These are phyloP conservation scores for Oncorhynchus gorbuscha DNA, from an alignment of 2,113 vertebrate genomes.

Conservation along the genomic window DNA sequence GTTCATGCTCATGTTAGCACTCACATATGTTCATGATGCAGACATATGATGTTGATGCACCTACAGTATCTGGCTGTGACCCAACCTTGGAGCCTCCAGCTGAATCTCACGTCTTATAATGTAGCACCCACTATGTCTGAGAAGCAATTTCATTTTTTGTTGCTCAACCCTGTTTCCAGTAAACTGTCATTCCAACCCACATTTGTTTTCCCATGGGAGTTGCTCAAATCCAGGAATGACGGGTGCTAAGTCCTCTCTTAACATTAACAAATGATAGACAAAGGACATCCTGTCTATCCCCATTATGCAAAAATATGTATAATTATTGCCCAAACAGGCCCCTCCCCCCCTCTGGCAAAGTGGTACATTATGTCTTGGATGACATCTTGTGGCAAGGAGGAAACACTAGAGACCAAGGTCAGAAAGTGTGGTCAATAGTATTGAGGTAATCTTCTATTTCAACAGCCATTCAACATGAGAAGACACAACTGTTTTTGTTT, in stretches of 20 bases:
- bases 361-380: too few relatives aligned
- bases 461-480: too few relatives aligned
- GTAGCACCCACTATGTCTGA: too few relatives aligned
- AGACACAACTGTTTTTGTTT: neutral
- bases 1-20: too few relatives aligned
- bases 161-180: neutral
- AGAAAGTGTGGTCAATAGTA: conserved; percentile 19
- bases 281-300: neutral
- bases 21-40: too few relatives aligned
- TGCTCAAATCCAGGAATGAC: conserved; percentile 32
- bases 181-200: conserved; percentile 15
- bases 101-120: too few relatives aligned
- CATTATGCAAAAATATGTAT: neutral
- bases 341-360: neutral
- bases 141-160: too few relatives aligned
- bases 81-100: too few relatives aligned
- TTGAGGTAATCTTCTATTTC: neutral
- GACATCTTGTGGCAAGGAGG: conserved; percentile 60
- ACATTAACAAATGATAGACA: conserved; percentile 2
- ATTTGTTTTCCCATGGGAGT: conserved; percentile 54
- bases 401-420: conserved; percentile 43
- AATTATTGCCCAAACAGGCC: neutral
- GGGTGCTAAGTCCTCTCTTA: conserved; percentile 32
- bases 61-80: too few relatives aligned
- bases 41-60: too few relatives aligned